A percentile compares a stretch with the other conserved stretches of the same genome.
phyloP scores from a whole-genome alignment of 2,113 vertebrate genomes.

The Scopus umbretta region DNA sequence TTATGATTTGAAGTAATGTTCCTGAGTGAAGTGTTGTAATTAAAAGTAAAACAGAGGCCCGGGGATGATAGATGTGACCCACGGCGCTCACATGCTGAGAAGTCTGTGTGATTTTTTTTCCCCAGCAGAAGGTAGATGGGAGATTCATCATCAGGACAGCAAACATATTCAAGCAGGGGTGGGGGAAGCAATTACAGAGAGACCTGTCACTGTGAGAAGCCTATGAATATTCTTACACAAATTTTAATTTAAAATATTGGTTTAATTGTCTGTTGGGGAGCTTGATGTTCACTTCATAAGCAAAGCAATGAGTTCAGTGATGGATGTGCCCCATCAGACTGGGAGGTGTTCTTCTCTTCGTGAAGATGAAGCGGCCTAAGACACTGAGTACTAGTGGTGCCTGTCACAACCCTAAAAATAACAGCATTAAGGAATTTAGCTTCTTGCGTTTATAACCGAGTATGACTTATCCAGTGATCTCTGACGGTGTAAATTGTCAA shows the following conservation, averaged over 20 bases:
- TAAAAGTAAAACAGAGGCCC: constrained; percentile 61
- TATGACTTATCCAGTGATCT: not conserved
- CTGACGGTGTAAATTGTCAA: not conserved
- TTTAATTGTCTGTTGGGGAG: constrained; percentile 23
- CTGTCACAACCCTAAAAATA: not conserved
- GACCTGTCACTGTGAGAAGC: constrained; percentile 52
- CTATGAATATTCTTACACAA: constrained; percentile 46
- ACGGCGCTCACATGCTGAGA: not conserved
- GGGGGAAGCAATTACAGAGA: constrained; percentile 43
- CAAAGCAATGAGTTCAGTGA: not conserved
- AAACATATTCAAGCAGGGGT: constrained; percentile 13
- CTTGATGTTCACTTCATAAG: constrained; percentile 15
- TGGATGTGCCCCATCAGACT: not conserved
- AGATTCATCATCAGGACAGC: constrained; percentile 65
- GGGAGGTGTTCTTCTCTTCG: not conserved
- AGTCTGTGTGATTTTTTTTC: constrained; percentile 48
- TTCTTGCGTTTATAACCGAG: not conserved
- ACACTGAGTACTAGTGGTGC: not conserved
- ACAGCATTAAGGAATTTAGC: not conserved
- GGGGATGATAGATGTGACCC: constrained; percentile 58
- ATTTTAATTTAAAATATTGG: constrained; percentile 38
- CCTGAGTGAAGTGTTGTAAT: constrained; percentile 63
- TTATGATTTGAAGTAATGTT: constrained; percentile 60
- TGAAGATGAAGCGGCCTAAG: not conserved
- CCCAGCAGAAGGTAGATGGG: constrained; percentile 8